A percentile compares a stretch with the other conserved stretches of the same genome.
These are phyloP conservation scores for Agrotis exclamationis DNA, from an alignment of 2,888 invertebrate genomes.

Conservation along the genomic window DNA sequence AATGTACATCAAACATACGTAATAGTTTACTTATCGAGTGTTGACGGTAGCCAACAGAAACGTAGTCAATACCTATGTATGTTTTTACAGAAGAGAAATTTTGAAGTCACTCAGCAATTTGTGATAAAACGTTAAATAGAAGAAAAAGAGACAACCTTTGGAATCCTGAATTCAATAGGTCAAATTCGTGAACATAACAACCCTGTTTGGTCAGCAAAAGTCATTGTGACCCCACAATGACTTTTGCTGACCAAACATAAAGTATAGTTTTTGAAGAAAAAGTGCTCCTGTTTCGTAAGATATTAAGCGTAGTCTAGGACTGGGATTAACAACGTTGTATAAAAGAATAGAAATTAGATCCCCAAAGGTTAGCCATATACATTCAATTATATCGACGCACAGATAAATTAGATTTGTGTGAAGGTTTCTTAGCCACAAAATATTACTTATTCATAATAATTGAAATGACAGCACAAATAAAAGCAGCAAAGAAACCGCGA, in stretches of 20 bases:
- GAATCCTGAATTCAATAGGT: not conserved
- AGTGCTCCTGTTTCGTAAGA: no score
- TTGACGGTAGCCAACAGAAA: constrained; percentile 6
- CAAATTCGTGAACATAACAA: not conserved
- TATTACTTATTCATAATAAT: not conserved
- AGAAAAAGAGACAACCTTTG: no score
- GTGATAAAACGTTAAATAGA: no score
- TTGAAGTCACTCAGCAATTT: not conserved
- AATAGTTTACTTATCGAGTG: not conserved
- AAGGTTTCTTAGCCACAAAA: not conserved
- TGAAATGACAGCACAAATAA: not conserved
- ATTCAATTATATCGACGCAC: not conserved
- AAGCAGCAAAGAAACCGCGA: no score
- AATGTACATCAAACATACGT: constrained; percentile 13
- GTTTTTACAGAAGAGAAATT: not conserved
- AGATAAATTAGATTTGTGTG: not conserved
- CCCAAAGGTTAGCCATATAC: not conserved
- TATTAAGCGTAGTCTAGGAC: no score
- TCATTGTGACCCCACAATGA: no score
- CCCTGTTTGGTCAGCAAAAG: no score
- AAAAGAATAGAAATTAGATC: not conserved
- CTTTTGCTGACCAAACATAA: not conserved
- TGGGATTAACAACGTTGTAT: no score
- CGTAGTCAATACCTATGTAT: not conserved
- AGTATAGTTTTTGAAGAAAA: not conserved